A percentile compares a stretch with the other conserved stretches of the same genome.
These are phyloP conservation scores for Philereme transversata DNA, from an alignment of 2,888 invertebrate genomes.

Conservation along the genomic window DNA sequence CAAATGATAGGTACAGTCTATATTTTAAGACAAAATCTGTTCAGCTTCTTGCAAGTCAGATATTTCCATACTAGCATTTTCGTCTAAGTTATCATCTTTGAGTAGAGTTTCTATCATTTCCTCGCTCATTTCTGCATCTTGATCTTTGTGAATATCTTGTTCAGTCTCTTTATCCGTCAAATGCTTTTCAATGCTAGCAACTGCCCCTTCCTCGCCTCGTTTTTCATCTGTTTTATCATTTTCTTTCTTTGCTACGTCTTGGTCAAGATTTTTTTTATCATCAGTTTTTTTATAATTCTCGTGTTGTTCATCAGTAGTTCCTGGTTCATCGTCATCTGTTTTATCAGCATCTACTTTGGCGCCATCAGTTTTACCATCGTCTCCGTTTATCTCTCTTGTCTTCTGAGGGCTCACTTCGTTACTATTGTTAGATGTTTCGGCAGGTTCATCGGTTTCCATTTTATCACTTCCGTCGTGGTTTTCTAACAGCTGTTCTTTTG, in stretches of 20 bases:
- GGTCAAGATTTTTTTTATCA: constrained; percentile 7
- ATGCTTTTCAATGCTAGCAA: constrained; percentile 24
- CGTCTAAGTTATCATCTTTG: constrained; percentile 55
- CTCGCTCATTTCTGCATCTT: constrained; percentile 65
- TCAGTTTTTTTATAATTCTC: neutral
- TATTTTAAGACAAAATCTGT: constrained; percentile 25
- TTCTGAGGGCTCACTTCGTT: constrained; percentile 3
- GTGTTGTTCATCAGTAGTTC: constrained; percentile 12
- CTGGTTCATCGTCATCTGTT: constrained; percentile 12
- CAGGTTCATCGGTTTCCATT: constrained; percentile 20
- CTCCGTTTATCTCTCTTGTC: constrained; percentile 15
- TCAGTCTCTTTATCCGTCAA: constrained; percentile 20
- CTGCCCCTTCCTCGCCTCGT: constrained; percentile 7
- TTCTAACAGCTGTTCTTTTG: constrained; percentile 21
- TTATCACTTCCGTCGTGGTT: constrained; percentile 24
- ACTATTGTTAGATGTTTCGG: constrained; percentile 2
- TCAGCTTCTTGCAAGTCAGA: constrained; percentile 32
- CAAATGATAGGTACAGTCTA: neutral
- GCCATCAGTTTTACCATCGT: constrained; percentile 14
- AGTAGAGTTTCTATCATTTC: constrained; percentile 67
- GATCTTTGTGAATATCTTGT: constrained; percentile 41
- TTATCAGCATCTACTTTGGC: constrained; percentile 8
- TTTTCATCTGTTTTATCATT: constrained; percentile 9
- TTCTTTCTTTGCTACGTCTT: neutral
- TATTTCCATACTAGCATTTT: constrained; percentile 34